phyloP scores from a whole-genome alignment of 2,797 vertebrate genomes.

The Bufotes viridis region DNA sequence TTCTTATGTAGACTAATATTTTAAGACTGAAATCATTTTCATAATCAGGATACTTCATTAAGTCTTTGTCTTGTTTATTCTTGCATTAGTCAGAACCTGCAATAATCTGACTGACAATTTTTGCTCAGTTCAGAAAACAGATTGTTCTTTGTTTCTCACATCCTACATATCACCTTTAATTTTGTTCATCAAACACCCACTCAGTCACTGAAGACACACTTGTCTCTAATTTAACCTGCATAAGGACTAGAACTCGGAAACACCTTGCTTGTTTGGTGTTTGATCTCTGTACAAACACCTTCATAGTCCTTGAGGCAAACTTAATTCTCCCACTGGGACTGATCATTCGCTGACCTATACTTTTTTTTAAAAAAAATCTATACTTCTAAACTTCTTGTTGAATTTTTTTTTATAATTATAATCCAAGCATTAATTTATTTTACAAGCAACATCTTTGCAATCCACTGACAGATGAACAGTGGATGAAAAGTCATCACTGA shows the following conservation, averaged over 20 bases:
- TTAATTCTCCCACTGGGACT: neutral
- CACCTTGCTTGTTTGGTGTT: conserved; percentile 18
- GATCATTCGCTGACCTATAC: neutral
- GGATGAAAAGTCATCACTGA: neutral
- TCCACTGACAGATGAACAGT: no score
- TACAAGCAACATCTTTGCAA: no score
- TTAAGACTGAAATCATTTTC: neutral
- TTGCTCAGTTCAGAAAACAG: conserved; percentile 12
- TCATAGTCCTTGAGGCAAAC: neutral
- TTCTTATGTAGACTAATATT: no score
- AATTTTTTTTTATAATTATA: no score
- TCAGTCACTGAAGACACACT: conserved; percentile 2
- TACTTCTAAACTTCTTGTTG: neutral
- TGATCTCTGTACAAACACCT: conserved; percentile 9
- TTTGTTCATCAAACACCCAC: conserved; percentile 21
- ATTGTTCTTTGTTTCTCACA: conserved; percentile 45
- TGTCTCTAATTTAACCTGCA: conserved; percentile 10
- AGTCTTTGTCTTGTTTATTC: neutral
- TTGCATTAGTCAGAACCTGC: neutral
- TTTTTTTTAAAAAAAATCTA: neutral
- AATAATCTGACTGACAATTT: neutral
- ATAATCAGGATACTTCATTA: neutral
- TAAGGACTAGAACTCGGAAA: neutral
- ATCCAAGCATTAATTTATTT: no score
- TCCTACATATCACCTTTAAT: conserved; percentile 30